phyloP scores from a whole-genome alignment of 2,888 invertebrate species.

The Platerodrilus igneus region DNA sequence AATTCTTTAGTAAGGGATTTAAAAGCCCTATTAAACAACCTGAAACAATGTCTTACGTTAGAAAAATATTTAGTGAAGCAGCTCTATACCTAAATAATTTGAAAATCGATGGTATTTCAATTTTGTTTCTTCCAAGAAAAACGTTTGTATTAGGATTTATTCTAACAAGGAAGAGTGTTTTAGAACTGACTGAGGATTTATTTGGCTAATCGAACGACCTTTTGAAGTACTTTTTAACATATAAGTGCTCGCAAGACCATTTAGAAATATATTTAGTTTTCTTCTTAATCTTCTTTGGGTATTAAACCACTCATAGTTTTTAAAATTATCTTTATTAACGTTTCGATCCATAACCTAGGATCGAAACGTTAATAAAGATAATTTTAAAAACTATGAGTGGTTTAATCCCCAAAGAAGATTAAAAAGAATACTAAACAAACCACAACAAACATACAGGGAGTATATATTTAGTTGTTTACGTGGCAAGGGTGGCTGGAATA shows the following conservation, averaged over 20 bases:
- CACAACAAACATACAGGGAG: too few relatives aligned
- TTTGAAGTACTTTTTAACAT: slow-evolving; percentile 4
- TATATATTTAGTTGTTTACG: slow-evolving; percentile 14
- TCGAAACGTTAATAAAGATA: too few relatives aligned
- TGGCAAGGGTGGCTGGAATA: slow-evolving; percentile 14
- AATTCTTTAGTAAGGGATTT: too few relatives aligned
- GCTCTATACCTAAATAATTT: neutral
- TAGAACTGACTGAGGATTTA: slow-evolving; percentile 6
- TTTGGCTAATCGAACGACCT: neutral
- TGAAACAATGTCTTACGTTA: slow-evolving; percentile 6
- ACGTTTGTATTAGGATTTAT: slow-evolving; percentile 14
- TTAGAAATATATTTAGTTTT: slow-evolving; percentile 6
- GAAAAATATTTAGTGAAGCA: neutral
- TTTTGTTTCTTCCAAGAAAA: slow-evolving; percentile 9
- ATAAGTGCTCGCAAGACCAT: slow-evolving; percentile 8
- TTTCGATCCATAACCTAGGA: too few relatives aligned
- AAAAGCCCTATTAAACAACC: slow-evolving; percentile 11
- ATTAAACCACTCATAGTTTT: too few relatives aligned
- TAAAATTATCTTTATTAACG: too few relatives aligned
- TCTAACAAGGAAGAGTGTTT: slow-evolving; percentile 2
- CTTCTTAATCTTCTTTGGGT: too few relatives aligned
- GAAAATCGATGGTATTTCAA: slow-evolving; percentile 3
- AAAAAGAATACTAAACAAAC: too few relatives aligned
- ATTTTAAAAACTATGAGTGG: too few relatives aligned
- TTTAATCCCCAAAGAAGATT: too few relatives aligned